Base-by-base conservation (phyloP, 2,888 invertebrate species). In the Hecatera dysodea region DNA sequence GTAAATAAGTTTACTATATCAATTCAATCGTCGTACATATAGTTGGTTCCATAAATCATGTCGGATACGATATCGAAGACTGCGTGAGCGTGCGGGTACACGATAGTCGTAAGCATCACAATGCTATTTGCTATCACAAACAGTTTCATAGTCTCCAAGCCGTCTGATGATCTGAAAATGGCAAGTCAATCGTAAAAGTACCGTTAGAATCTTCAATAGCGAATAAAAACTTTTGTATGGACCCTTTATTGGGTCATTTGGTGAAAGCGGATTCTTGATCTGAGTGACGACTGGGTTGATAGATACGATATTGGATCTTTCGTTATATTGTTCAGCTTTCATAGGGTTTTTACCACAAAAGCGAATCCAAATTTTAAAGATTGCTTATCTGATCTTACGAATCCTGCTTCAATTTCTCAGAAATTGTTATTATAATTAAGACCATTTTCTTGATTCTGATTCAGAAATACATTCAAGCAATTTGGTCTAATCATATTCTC, bases 51-150 rank as follows among this genome's bases (percentile, higher is more conserved):
- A 75, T 93, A 94, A 69, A 96, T 88, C 93, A 96, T 95, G 76
- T 97, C 96, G 65, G 92, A 93, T 67, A 97, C 84, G 86, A 96
- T 96, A 63, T 94, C 93, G 71, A 96, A 95, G 17, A 96, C 94
- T 78, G 97, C 96, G 87, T 97, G 97, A 81, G 98, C 93, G 81
- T 97, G 97, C 0, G 98, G 98, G 96, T 97, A 98, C 19, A 97
- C 97, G 93, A 98, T 95, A 0, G 98, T 97, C 19, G 97, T 93
- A 75, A 98, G 97, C 81, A 98, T 94, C 75, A 98, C 96, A 56
- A 98, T 90, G 36, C 97, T 97, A 92, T 98, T 98, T 53, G 97
- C 97, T 72, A 98, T 94, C 29, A 98, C 98, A 90, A 98, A 98
- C n/a, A 98, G 93, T 92, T 97, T 97, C 97, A 98, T 97, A 92